Base-by-base conservation (phyloP, 2,888 invertebrate genomes). In the Cerceris rybyensis region DNA sequence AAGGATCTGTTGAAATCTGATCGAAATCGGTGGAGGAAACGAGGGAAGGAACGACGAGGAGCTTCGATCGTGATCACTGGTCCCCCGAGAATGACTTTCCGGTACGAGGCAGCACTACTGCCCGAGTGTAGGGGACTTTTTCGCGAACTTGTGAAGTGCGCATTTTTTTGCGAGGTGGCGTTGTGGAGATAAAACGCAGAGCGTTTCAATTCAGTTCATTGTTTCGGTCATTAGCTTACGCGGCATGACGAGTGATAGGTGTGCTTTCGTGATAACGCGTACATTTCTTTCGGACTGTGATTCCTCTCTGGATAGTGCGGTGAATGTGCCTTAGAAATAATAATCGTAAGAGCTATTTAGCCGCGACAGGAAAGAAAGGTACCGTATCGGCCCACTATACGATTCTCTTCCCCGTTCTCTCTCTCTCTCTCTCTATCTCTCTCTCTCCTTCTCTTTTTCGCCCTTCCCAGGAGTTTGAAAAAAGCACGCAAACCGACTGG, bases 181-280 rank as follows among this genome's bases (percentile, higher is more conserved):
- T 83, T 78, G 77, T 82, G 78, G 70, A 84, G 83, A 85, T 86
- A 86, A 80, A 81, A 78, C 78, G 79, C 78, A 72, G 75, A 79
- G 74, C 80, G 74, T 75, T 85, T 78, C 73, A 76, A 80, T 84
- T 77, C 82, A 80, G 83, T 81, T 86, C 87, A 85, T 88, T 87
- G 86, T 86, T 88, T 83, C 81, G 86, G 85, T 86, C 81, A 86
- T 86, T 88, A 84, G 84, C 86, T 86, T 84, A 82, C 82, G 84
- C 86, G 87, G 79, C 83, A 87, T 84, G 84, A 86, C 87, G 77
- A 84, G 83, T 82, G 88, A 89, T 88, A 89, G 86, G 86, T 89
- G 88, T 80, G 84, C 76, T 84, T 82, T 84, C 79, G 86, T 84
- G 88, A 88, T 88, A 88, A 86, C 88, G 86, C 81, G 80, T 79